These are phyloP conservation scores for Phaenicophaeus curvirostris DNA, from an alignment of 2,797 vertebrate species.

Conservation along the genomic window DNA sequence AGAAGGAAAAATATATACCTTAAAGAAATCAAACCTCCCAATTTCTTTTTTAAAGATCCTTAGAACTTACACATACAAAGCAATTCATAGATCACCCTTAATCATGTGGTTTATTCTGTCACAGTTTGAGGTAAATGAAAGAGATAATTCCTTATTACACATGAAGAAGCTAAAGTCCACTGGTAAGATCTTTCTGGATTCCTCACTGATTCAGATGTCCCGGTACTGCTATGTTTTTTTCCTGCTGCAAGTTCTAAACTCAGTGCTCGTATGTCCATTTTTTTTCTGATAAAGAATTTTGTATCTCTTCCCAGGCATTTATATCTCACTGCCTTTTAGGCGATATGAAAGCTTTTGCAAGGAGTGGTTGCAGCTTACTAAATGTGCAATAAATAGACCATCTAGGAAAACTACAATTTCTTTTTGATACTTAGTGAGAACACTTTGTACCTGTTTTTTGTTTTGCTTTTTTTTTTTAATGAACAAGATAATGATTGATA, in stretches of 20 bases:
- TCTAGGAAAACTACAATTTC: not conserved
- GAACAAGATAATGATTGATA: conserved; percentile 5
- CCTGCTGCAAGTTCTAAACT: not conserved
- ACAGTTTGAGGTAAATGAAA: conserved; percentile 36
- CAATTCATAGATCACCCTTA: not conserved
- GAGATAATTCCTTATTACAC: not conserved
- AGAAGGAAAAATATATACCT: not conserved
- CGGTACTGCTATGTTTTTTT: not conserved
- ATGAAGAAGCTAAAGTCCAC: not conserved
- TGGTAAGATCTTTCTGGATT: not conserved
- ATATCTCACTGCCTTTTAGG: not conserved
- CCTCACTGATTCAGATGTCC: not conserved
- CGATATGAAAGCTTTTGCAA: not conserved
- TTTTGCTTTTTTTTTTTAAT: conserved; percentile 2
- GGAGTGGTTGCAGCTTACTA: not conserved
- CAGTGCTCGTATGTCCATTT: not conserved
- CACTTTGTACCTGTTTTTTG: not conserved
- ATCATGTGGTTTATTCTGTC: conserved; percentile 36
- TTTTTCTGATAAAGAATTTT: not conserved
- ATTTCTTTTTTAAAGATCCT: not conserved
- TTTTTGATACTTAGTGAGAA: not conserved
- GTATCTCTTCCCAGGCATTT: not conserved
- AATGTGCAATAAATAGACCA: not conserved
- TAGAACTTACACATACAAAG: not conserved
- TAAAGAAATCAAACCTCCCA: not conserved